These are phyloP conservation scores for Plutella xylostella DNA, from an alignment of 2,888 invertebrate genomes.

Conservation along the genomic window DNA sequence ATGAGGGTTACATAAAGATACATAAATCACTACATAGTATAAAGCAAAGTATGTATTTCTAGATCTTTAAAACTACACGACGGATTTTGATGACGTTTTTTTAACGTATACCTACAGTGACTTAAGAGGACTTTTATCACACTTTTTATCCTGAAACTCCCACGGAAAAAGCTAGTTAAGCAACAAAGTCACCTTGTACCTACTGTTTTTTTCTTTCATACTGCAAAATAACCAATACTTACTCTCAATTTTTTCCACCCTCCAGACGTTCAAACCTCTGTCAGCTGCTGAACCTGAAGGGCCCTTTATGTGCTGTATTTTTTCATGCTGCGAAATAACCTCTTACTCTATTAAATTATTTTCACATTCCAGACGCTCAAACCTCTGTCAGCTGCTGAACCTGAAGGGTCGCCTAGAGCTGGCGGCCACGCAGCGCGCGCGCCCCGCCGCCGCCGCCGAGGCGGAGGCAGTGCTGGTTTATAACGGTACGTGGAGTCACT, in stretches of 20 bases:
- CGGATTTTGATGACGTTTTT: no score
- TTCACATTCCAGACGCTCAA: constrained; percentile 37
- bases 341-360: background rate
- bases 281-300: constrained; percentile 50
- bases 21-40: no score
- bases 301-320: no score
- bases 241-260: background rate
- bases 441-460: constrained; percentile 18
- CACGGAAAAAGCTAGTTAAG: no score
- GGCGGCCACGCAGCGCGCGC: constrained; percentile 33
- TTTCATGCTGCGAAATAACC: background rate
- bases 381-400: constrained; percentile 52
- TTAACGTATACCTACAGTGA: no score
- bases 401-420: constrained; percentile 47
- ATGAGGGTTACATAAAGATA: no score
- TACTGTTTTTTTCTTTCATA: background rate
- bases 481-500: constrained; percentile 30
- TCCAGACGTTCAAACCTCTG: constrained; percentile 56
- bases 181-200: no score
- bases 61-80: no score
- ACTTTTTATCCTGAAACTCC: no score
- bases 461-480: constrained; percentile 42
- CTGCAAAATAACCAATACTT: background rate
- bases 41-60: no score
- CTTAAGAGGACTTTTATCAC: no score